Evolutionary conservation across 64 coral and sea anemone genomes (phyloP), one percentile per base, ranked within the genome.

Genomic region (Porites australiensis): DNA sequence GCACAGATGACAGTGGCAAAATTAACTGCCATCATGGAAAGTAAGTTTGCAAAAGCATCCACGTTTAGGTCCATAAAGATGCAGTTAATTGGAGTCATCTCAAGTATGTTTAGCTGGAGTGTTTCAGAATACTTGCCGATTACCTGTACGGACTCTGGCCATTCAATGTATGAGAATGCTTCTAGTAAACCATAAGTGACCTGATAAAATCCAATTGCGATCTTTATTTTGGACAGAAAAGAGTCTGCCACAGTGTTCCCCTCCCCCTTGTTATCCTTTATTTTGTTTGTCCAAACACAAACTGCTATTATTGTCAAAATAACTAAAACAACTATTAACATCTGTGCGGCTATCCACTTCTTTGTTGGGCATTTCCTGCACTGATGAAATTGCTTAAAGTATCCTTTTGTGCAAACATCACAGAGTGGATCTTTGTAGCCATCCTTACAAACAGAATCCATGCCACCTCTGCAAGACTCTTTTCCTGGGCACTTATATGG

Each of bases 141-240:
- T 5, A 51, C 62, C 1, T 61, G 48, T 47, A 86, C 10, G 44
- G 49, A 86, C 16, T 19, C 62, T 2, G 82, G 82, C 82, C 82
- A 86, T 16, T 86, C 48, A 3, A 86, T 66, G 18, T 27, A 37
- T 37, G 27, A 37, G 27, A 37, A 37, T 37, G 27, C 27, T 37
- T 37, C 27, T 37, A 37, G 27, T 12, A 50, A 64, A 3, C 82
- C 82, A 50, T 61, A 19, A n/a, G 64, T 70, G 18, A 86, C 82
- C 63, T 86, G 82, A 49, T 68, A 66, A 48, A 86, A 86, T 44
- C 82, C 82, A 70, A 86, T 86, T 6, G 66, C 27, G 27, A 37
- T 37, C 27, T 37, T 37, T 37, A 37, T 37, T 37, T 37, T 37
- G 27, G 27, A 37, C 82, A 86, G 82, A 16, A 86, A 86, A 68